These are phyloP conservation scores for Lumbricus terrestris DNA, from an alignment of 2,888 invertebrate species.

Conservation along the genomic window DNA sequence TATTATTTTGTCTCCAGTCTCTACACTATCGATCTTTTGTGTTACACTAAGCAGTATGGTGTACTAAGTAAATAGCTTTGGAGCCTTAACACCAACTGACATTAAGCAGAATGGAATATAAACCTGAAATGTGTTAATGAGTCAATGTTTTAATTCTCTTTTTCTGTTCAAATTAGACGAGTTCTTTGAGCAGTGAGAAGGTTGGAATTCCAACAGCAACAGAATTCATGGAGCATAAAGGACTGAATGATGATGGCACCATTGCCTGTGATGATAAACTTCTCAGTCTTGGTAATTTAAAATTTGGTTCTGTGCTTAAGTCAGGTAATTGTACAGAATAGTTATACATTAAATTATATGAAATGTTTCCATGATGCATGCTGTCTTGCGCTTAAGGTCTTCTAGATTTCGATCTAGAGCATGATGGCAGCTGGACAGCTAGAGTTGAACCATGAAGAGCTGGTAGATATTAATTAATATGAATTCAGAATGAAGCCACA, in stretches of 20 bases:
- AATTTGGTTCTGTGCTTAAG: neutral
- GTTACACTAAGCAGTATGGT: too few species aligned
- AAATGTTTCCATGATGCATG: neutral
- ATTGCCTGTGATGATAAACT: conserved; percentile 28
- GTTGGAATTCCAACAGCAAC: conserved; percentile 40
- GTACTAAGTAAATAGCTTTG: too few species aligned
- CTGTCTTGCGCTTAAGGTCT: neutral
- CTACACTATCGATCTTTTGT: too few species aligned
- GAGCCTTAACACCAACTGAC: too few species aligned
- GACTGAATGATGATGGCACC: conserved; percentile 24
- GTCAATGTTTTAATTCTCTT: neutral
- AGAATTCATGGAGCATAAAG: conserved; percentile 55
- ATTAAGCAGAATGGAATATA: too few species aligned
- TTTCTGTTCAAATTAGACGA: conserved; percentile 21
- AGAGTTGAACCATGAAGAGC: neutral
- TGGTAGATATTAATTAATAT: neutral
- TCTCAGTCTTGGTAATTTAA: neutral
- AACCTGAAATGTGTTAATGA: too few species aligned
- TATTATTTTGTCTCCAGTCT: too few species aligned
- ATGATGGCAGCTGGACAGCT: neutral
- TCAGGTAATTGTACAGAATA: neutral
- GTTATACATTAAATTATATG: neutral
- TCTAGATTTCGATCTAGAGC: neutral
- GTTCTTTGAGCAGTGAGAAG: conserved; percentile 25
- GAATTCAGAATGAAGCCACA: neutral